Evolutionary conservation across 2,797 vertebrate species (phyloP), one percentile per base, ranked within the genome.

Genomic region (Spondyliosoma cantharus): DNA sequence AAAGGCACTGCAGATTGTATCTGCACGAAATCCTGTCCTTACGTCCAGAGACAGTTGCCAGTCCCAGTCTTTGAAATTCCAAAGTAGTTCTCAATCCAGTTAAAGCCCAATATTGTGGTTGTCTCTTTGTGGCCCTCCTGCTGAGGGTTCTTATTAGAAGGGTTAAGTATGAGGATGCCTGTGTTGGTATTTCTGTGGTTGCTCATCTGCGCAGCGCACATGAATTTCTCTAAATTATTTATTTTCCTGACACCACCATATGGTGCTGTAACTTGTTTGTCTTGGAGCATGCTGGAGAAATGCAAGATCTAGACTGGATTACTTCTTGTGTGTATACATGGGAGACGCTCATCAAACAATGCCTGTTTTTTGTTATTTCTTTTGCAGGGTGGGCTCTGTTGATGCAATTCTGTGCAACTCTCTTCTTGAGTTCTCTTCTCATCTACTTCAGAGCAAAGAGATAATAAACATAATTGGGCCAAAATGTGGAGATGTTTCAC

Each of bases 1-100:
- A 96, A 95, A 96, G 94, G 93, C 93, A 84, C 86, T 92, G 90
- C 82, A 89, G 95, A 95, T 96, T 83, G 83, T 94, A 96, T 95
- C 95, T 86, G 83, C 80, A 86, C 83, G 74, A 92, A 90, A 92
- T 82, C 75, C 90, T 87, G 91, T 89, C 90, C 85, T 89, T 92
- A 81, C 80, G 71, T 93, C 87, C 89, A 87, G 78, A 94, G 94
- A 94, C 92, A 90, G 90, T 93, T 94, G 87, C 94, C 93, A 94
- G 94, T 93, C 90, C 82, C 80, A 70, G 86, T 87, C 86, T 93
- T 87, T 90, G 86, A 93, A 93, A 95, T 92, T 93, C 92, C 93
- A 93, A 95, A 94, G 94, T 94, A 93, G 88, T 92, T 94, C 87
- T 92, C 91, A 94, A 94, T 95, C 86, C 90, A 86, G 94, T 95